These are phyloP conservation scores for Petrocephalus microphthalmus DNA, from an alignment of 2,113 vertebrate genomes.

Conservation along the genomic window DNA sequence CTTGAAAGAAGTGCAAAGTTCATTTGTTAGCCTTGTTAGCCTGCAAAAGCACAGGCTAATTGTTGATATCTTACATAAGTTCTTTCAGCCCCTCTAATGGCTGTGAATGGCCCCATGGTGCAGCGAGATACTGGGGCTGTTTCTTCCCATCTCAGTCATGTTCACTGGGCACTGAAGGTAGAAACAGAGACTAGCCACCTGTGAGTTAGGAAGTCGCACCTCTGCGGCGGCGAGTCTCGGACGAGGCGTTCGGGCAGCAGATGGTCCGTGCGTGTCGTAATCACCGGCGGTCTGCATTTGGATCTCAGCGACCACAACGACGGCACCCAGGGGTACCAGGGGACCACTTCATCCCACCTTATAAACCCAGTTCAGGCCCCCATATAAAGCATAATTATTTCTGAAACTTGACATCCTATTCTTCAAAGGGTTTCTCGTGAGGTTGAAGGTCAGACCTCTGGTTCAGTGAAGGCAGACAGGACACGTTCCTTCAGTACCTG, in stretches of 20 bases:
- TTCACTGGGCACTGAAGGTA: conserved; percentile 34
- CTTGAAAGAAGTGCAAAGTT: background rate
- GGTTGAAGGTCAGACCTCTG: conserved; percentile 18
- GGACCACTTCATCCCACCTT: conserved; percentile 35
- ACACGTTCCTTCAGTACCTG: conserved; percentile 49
- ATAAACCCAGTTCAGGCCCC: conserved; percentile 34
- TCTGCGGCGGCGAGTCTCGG: conserved; percentile 44
- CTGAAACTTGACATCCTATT: conserved; percentile 34
- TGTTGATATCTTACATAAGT: background rate
- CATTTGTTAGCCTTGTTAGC: background rate
- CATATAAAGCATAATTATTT: conserved; percentile 48
- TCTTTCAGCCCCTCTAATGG: background rate
- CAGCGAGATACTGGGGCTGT: background rate
- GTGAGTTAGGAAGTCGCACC: conserved; percentile 42
- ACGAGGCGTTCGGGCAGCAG: conserved; percentile 57
- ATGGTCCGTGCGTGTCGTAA: conserved; percentile 56
- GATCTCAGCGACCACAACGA: conserved; percentile 35
- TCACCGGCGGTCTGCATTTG: conserved; percentile 55
- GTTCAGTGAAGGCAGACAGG: background rate
- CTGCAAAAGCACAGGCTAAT: background rate
- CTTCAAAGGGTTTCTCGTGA: conserved; percentile 15
- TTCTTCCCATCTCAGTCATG: conserved; percentile 13
- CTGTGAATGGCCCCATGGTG: background rate
- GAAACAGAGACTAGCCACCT: conserved; percentile 49
- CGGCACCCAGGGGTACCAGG: conserved; percentile 39